Conservation (phyloP, 2,888 invertebrate species). For the Pammene aurita region DNA sequence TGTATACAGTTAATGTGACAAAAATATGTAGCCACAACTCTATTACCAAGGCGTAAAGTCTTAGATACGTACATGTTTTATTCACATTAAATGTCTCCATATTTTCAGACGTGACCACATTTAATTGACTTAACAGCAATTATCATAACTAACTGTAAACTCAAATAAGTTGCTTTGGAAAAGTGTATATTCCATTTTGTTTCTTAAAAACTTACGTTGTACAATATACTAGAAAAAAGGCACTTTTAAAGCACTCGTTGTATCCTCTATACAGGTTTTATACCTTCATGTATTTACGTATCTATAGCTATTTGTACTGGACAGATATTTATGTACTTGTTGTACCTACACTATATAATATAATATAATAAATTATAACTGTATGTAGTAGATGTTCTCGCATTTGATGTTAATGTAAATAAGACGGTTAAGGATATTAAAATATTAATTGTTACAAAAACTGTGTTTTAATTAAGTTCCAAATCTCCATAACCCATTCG, state of each 20-base stretch:
- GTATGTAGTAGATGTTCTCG: conserved; percentile 62
- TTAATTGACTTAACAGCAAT: background rate
- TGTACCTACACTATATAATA: conserved; percentile 64
- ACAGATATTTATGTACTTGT: conserved; percentile 65
- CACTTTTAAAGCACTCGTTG: conserved; percentile 12
- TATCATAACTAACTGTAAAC: conserved; percentile 2
- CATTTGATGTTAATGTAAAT: conserved; percentile 77
- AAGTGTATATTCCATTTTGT: background rate
- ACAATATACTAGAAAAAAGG: background rate
- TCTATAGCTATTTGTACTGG: conserved; percentile 47
- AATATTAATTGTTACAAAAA: conserved; percentile 71
- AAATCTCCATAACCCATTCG: background rate
- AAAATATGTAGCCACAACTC: too few species aligned
- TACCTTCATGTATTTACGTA: conserved; percentile 30
- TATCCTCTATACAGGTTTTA: conserved; percentile 23
- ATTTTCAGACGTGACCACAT: too few species aligned
- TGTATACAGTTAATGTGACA: too few species aligned
- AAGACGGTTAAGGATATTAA: conserved; percentile 75
- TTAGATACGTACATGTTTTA: too few species aligned
- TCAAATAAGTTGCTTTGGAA: background rate
- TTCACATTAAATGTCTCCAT: too few species aligned
- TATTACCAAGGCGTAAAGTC: too few species aligned
- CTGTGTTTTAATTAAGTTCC: conserved; percentile 21
- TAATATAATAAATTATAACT: conserved; percentile 51
- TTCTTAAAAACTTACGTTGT: background rate